Percentiles rank a stretch among this genome's conserved stretches.
phyloP scores from a whole-genome alignment of 2,113 vertebrate species.

The Microcebus ravelobensis region DNA sequence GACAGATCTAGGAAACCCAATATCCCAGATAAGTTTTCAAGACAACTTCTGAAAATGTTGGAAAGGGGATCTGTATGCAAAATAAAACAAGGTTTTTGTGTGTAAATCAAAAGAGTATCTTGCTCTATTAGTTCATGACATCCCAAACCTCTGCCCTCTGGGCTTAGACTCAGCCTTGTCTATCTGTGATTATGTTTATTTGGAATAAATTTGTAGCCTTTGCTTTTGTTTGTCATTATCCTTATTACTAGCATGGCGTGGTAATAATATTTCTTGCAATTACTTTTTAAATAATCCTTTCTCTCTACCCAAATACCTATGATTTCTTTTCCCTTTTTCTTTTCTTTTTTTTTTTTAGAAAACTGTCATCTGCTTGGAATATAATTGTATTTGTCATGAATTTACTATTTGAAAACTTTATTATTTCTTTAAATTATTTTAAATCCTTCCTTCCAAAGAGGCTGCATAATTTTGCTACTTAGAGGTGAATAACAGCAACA shows the following conservation, averaged over 20 bases:
- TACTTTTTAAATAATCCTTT: slow-evolving; percentile 27
- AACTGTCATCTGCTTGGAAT: not conserved
- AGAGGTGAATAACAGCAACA: not conserved
- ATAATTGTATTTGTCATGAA: slow-evolving; percentile 21
- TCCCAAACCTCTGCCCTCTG: not conserved
- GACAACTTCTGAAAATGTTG: slow-evolving; percentile 32
- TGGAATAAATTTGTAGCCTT: slow-evolving; percentile 3
- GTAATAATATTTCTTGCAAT: slow-evolving; percentile 31
- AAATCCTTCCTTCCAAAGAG: slow-evolving; percentile 28
- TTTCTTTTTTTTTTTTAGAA: not conserved
- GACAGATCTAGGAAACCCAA: slow-evolving; percentile 49
- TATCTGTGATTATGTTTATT: slow-evolving; percentile 13
- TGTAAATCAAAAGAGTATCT: slow-evolving; percentile 24
- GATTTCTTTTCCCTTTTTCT: too few species aligned
- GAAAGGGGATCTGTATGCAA: not conserved
- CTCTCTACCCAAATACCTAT: not conserved
- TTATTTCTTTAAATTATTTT: slow-evolving; percentile 46
- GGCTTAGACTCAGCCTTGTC: not conserved
- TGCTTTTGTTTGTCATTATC: not conserved
- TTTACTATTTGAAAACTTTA: slow-evolving; percentile 45
- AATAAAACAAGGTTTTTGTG: slow-evolving; percentile 30
- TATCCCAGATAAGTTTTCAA: slow-evolving; percentile 49
- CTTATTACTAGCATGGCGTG: not conserved
- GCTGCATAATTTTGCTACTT: not conserved
- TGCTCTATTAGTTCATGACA: not conserved